Conservation (phyloP, 2,888 invertebrate species). For the Rugalucina vietnamica region DNA sequence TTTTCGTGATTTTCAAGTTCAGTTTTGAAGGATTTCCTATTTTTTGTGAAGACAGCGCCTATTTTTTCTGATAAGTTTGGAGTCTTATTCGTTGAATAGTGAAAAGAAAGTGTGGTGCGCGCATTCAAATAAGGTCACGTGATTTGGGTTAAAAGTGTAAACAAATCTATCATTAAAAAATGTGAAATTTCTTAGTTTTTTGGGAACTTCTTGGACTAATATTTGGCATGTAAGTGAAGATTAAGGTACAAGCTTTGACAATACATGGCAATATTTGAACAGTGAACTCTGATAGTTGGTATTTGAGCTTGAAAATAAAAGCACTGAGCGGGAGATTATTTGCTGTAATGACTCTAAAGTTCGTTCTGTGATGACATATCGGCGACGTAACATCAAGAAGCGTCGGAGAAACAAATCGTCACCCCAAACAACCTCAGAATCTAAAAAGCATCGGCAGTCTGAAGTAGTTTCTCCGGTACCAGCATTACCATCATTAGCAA, state of each 20-base stretch:
- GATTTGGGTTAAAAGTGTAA: not conserved
- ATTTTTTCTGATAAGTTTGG: too few relatives aligned
- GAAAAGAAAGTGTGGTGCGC: too few relatives aligned
- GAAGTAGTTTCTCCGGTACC: not conserved
- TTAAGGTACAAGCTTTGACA: not conserved
- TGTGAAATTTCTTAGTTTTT: not conserved
- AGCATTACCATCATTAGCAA: too few relatives aligned
- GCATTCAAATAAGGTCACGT: not conserved
- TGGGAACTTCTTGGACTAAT: not conserved
- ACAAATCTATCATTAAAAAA: not conserved
- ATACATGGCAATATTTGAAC: not conserved
- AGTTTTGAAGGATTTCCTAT: too few relatives aligned
- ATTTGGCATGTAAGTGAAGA: not conserved
- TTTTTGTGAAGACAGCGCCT: too few relatives aligned
- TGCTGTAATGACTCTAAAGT: not conserved
- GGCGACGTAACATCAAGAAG: not conserved
- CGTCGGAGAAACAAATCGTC: conserved; percentile 1
- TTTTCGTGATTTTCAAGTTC: too few relatives aligned
- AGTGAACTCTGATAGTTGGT: not conserved
- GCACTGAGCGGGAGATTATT: not conserved
- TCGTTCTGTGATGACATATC: not conserved
- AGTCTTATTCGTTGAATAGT: too few relatives aligned
- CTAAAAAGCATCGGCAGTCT: not conserved
- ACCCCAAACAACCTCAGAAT: not conserved
- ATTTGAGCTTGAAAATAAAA: not conserved